A percentile compares a stretch with the other conserved stretches of the same genome.
phyloP scores from a whole-genome alignment of 1,140 invertebrate genomes.

The Globodera ellingtonae region DNA sequence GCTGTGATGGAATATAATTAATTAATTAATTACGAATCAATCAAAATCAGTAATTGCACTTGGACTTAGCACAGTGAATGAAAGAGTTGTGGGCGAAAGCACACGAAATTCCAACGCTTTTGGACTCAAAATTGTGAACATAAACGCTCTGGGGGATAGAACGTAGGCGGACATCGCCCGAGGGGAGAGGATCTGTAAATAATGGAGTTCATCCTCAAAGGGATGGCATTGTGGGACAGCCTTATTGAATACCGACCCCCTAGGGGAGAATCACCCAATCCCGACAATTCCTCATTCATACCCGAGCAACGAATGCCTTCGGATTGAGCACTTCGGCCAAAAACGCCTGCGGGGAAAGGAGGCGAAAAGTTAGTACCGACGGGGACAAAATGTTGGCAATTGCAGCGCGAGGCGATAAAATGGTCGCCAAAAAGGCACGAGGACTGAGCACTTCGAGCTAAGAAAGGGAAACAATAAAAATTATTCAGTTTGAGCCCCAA shows the following conservation, averaged over 20 bases:
- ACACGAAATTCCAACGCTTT: constrained; percentile 26
- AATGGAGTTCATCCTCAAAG: neutral
- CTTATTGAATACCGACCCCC: too few species aligned
- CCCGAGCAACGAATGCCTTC: constrained; percentile 7
- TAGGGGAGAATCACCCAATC: too few species aligned
- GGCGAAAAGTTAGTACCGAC: constrained; percentile 3
- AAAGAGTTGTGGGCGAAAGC: neutral
- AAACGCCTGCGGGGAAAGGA: constrained; percentile 32
- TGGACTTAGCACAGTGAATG: constrained; percentile 32
- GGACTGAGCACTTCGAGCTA: constrained; percentile 34
- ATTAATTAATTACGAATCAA: neutral
- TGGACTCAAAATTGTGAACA: constrained; percentile 14
- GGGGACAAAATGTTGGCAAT: constrained; percentile 35
- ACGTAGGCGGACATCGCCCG: constrained; percentile 28
- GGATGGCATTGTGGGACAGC: too few species aligned
- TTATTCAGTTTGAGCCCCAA: neutral
- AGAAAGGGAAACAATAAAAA: neutral
- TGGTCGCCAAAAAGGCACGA: constrained; percentile 17
- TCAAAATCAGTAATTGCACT: constrained; percentile 8
- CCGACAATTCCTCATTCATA: neutral
- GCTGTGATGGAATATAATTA: constrained; percentile 16
- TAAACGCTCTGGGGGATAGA: constrained; percentile 24
- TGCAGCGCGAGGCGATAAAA: constrained; percentile 27
- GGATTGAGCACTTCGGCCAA: constrained; percentile 22
- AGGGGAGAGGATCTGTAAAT: constrained; percentile 10